Evolutionary conservation across 2,888 invertebrate species (phyloP), one percentile per base, ranked within the genome.

Genomic region (Drosophila yooni): DNA sequence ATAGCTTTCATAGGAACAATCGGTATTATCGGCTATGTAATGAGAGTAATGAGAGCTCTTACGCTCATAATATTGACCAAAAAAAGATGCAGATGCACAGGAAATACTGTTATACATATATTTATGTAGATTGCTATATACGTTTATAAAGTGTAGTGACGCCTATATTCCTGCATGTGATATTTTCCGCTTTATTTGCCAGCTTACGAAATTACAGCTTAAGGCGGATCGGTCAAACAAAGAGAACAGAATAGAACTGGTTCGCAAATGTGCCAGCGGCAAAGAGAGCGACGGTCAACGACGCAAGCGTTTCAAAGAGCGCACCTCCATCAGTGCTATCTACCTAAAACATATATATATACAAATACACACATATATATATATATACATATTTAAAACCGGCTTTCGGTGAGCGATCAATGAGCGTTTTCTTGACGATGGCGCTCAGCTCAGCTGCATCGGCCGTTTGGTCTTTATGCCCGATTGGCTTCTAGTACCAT

Each of bases 401-500:
- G 86, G 83, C 74, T 84, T 84, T 80, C 53, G 53, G 62, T 76
- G 57, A 50, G 53, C 51, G 61, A 68, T 79, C 56, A 48, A 33
- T 31, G 60, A 48, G 54, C 38, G 51, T 67, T 68, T 76, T 79
- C 82, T 54, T 40, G 58, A 43, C 66, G 60, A 38, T 70, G 66
- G 50, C 54, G 59, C 74, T 76, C 76, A 73, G 63, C 70, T 74
- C 63, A 78, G 63, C 75, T 69, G 71, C 71, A 77, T 67, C 76
- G 64, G 61, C 60, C 54, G 69, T 69, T 43, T 57, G 72, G 86
- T 90, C 86, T 92, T 91, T 90, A 83, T 91, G 92, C 88, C 86
- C 91, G 92, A 91, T 91, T 91, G 89, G 89, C 76, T 85, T 83
- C 73, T 89, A 92, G 92, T 92, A 91, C 83, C 90, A 88, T 68